phyloP scores from a whole-genome alignment of 2,113 vertebrate species.

The Hystrix brachyura region DNA sequence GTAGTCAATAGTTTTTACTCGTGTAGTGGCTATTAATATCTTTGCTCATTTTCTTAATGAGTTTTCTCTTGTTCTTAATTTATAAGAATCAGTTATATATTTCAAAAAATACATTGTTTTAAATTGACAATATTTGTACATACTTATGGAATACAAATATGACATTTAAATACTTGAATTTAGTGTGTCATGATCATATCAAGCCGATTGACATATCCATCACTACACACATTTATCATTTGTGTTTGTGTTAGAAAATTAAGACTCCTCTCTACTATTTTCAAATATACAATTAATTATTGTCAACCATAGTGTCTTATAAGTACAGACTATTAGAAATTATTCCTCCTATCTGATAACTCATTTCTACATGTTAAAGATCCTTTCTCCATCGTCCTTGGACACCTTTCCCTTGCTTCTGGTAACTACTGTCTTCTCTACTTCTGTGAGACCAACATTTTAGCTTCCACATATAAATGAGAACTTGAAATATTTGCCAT shows the following conservation, averaged over 20 bases:
- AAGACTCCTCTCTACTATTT: neutral
- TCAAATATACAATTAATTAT: slow-evolving; percentile 15
- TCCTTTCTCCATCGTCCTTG: neutral
- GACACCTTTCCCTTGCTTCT: neutral
- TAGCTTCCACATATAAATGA: neutral
- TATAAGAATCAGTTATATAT: neutral
- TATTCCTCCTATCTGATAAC: neutral
- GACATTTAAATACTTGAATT: neutral
- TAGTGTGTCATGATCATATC: neutral
- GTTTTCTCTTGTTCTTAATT: neutral
- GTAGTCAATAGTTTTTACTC: neutral
- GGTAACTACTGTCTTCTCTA: neutral
- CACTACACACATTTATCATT: neutral
- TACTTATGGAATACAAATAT: neutral
- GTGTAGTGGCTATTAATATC: neutral
- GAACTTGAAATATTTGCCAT: neutral
- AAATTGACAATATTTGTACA: neutral
- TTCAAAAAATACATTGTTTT: neutral
- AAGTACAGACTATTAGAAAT: neutral
- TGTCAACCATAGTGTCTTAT: neutral
- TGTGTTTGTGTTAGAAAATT: neutral
- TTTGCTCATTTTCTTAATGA: neutral
- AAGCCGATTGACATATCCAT: neutral
- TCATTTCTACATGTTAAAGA: neutral
- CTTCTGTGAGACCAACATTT: neutral